Evolutionary conservation across 2,113 vertebrate genomes (phyloP).

Genomic region (Garra rufa): DNA sequence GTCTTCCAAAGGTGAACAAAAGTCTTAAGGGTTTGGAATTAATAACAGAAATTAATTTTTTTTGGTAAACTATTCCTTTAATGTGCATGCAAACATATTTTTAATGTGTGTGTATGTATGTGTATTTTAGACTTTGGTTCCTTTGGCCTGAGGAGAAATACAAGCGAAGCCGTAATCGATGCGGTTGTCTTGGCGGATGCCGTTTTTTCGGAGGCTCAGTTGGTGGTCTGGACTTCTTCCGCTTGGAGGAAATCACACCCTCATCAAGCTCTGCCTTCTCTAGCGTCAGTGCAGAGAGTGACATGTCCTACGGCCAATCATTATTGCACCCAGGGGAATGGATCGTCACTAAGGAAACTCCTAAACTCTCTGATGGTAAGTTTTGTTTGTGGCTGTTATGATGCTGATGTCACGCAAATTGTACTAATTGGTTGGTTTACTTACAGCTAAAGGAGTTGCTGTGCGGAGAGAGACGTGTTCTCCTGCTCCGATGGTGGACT

Average conservation of each 20-base stretch:
- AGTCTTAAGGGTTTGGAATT: too few relatives aligned
- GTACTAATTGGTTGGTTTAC: not conserved
- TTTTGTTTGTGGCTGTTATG: not conserved
- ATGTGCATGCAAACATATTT: not conserved
- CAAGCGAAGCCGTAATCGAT: constrained; percentile 89
- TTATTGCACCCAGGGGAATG: constrained; percentile 92
- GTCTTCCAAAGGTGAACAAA: too few relatives aligned
- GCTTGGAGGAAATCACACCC: constrained; percentile 89
- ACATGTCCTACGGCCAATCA: constrained; percentile 96
- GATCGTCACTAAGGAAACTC: constrained; percentile 91
- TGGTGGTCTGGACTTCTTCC: constrained; percentile 91
- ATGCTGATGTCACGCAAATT: not conserved
- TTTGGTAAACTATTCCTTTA: too few relatives aligned
- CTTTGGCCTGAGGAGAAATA: constrained; percentile 91
- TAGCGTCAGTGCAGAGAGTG: constrained; percentile 82
- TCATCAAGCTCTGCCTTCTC: constrained; percentile 93
- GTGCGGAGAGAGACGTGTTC: constrained; percentile 84
- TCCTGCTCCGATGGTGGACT: constrained; percentile 72
- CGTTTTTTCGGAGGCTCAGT: constrained; percentile 91
- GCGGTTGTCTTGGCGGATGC: constrained; percentile 96
- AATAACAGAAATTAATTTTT: too few relatives aligned
- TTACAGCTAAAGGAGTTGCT: constrained; percentile 78
- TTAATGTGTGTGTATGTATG: constrained; percentile 3
- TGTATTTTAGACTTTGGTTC: constrained; percentile 92
- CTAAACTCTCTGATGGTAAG: constrained; percentile 87